Base-by-base conservation (phyloP, 2,797 vertebrate genomes). In the Morus bassanus region DNA sequence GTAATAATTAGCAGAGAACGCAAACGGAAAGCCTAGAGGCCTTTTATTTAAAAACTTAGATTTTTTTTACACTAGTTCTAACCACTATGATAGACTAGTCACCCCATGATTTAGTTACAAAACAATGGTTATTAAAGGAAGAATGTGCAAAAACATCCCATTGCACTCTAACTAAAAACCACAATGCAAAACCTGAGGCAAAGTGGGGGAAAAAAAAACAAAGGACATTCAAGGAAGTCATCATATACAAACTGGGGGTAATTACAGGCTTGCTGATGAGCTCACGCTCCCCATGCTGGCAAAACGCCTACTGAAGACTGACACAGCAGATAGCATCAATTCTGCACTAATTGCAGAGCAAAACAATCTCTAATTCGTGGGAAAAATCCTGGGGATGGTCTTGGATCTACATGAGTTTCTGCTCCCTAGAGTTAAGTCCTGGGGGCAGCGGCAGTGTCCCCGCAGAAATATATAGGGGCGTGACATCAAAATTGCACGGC, bases 151-250 rank as follows among this genome's bases (percentile, higher is more conserved):
- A 75, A 13, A 18, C 39, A 72, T 83, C 41, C 50, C 31, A 22
- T 2, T 68, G 67, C 61, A 43, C n/a, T 65, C 63, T 17, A 54
- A 70, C 78, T 64, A 31, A 72, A 88, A 96, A 46, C 64, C 91
- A 91, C 84, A 95, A 16, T 1, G 61, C 39, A 85, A 87, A 83
- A 88, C 91, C 84, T 35, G 81, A 85, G 90, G 80, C 78, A 75
- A 53, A 93, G 22, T 1, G 7, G 17, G 48, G 39, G 13, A 14
- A 13, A 18, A 46, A 68, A 39, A 72, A 16, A 15, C 50, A 81
- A 88, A 95, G 50, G 13, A 18, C 69, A 41, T 19, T 81, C 33
- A 73, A 88, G 76, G 86, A 95, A 93, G 50, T 84, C 21, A 94
- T 90, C 54, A 48, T 61, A 69, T 7, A 79, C 51, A 75, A 88